Conservation (phyloP, 2,888 invertebrate species). For the Ecliptopera silaceata region DNA sequence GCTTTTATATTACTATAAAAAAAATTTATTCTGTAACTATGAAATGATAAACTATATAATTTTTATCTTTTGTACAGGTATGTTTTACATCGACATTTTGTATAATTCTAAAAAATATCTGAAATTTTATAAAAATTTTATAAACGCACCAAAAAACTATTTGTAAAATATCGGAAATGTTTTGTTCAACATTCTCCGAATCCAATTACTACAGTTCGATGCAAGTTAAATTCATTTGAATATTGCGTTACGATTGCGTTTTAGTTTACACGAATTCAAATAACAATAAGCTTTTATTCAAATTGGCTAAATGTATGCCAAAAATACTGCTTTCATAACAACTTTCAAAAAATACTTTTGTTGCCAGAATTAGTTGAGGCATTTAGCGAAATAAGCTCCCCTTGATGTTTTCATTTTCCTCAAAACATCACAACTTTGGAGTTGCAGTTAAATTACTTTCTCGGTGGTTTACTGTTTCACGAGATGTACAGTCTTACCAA, state of each 20-base stretch:
- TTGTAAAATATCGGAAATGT: background rate
- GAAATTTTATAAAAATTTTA: too few relatives aligned
- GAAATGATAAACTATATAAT: too few relatives aligned
- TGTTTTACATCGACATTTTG: too few relatives aligned
- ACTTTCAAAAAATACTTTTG: slow-evolving; percentile 1
- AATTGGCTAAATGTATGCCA: too few relatives aligned
- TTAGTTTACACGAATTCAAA: slow-evolving; percentile 4
- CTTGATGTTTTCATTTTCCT: slow-evolving; percentile 21
- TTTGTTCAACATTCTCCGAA: slow-evolving; percentile 2
- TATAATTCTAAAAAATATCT: too few relatives aligned
- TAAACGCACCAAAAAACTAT: too few relatives aligned
- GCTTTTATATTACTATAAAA: too few relatives aligned
- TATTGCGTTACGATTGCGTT: background rate
- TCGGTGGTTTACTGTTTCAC: slow-evolving; percentile 15
- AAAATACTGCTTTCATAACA: background rate
- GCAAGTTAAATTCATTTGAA: slow-evolving; percentile 7
- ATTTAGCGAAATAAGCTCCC: slow-evolving; percentile 17
- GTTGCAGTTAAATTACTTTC: slow-evolving; percentile 27
- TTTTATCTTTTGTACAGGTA: too few relatives aligned
- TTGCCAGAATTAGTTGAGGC: background rate
- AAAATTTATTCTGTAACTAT: too few relatives aligned
- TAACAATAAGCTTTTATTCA: background rate
- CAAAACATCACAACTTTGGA: slow-evolving; percentile 13
- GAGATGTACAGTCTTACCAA: background rate
- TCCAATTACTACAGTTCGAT: slow-evolving; percentile 18